Evolutionary conservation across 2,888 invertebrate genomes (phyloP).

Genomic region (Liodrosophila aerea): DNA sequence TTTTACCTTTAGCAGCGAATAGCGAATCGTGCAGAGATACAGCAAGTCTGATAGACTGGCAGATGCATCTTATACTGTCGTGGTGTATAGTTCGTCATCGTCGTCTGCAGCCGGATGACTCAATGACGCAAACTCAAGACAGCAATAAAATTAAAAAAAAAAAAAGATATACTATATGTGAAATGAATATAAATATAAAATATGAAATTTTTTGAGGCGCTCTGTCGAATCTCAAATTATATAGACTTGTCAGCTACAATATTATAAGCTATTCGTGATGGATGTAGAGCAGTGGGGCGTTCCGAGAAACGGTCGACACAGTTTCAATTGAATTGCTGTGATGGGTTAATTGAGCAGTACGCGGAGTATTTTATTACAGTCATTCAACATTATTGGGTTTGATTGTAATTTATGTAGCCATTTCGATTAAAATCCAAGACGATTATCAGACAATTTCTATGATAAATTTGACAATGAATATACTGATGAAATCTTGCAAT

Average conservation of each 20-base stretch:
- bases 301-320: neutral
- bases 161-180: neutral
- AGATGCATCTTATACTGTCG: slow-evolving; percentile 6
- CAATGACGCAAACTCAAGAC: slow-evolving; percentile 51
- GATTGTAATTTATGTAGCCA: slow-evolving; percentile 41
- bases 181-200: slow-evolving; percentile 2
- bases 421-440: neutral
- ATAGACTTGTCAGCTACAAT: slow-evolving; percentile 54
- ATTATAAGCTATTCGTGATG: slow-evolving; percentile 31
- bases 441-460: no score
- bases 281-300: slow-evolving; percentile 9
- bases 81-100: no score
- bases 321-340: slow-evolving; percentile 44
- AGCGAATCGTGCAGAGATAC: slow-evolving; percentile 56
- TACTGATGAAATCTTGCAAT: no score
- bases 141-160: slow-evolving; percentile 8
- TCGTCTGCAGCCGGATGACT: slow-evolving; percentile 32
- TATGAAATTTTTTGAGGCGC: slow-evolving; percentile 30
- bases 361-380: slow-evolving; percentile 18
- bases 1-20: slow-evolving; percentile 45
- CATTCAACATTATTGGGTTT: slow-evolving; percentile 36
- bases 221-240: slow-evolving; percentile 8
- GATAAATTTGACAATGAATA: no score
- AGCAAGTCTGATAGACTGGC: slow-evolving; percentile 45
- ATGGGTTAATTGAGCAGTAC: slow-evolving; percentile 23